A percentile compares a stretch with the other conserved stretches of the same genome.
These are phyloP conservation scores for Callitettix versicolor DNA, from an alignment of 1,140 invertebrate genomes.

Conservation along the genomic window DNA sequence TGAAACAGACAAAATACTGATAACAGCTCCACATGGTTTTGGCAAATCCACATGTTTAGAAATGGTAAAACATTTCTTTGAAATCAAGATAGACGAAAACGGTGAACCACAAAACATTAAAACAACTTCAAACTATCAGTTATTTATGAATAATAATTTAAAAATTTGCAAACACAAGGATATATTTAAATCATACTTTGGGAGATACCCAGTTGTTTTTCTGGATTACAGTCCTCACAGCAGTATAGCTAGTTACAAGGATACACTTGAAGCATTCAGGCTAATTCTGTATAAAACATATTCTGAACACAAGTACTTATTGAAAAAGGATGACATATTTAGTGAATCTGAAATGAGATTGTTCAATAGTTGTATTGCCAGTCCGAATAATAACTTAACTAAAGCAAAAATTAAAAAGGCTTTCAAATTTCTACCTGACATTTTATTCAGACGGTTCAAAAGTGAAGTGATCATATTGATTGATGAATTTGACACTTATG, in stretches of 20 bases:
- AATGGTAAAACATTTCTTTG: not conserved
- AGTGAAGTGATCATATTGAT: not conserved
- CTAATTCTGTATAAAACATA: not conserved
- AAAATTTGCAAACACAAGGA: not conserved
- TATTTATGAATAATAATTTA: not conserved
- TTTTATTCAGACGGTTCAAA: not conserved
- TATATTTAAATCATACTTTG: not conserved
- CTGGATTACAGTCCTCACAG: not conserved
- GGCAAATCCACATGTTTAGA: not conserved
- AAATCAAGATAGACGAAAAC: slow-evolving; percentile 9
- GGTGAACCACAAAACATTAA: not conserved
- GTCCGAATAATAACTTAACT: not conserved
- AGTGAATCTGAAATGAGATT: not conserved
- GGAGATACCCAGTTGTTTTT: not conserved
- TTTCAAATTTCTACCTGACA: not conserved
- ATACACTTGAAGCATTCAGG: not conserved
- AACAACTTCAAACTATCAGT: not conserved
- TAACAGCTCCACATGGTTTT: slow-evolving; percentile 1
- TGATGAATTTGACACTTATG: not conserved
- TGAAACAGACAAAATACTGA: not conserved
- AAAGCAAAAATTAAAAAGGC: not conserved
- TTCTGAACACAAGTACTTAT: not conserved
- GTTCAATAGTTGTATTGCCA: not conserved
- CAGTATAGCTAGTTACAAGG: not conserved
- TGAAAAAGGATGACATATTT: not conserved